Evolutionary conservation across 2,888 invertebrate genomes (phyloP).

Genomic region (Therioaphis trifolii): DNA sequence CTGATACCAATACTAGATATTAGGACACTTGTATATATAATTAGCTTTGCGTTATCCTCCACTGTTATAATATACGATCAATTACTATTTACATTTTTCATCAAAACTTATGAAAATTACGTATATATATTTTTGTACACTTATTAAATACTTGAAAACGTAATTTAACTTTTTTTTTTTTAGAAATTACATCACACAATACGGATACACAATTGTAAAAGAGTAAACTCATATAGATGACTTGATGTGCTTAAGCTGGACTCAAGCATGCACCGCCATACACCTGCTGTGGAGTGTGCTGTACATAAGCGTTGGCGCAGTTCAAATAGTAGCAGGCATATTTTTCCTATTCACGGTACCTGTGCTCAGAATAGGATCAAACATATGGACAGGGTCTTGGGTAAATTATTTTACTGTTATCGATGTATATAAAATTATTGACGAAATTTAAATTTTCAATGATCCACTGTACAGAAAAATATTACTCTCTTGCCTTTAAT

Average conservation of each 20-base stretch:
- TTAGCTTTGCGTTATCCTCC: too few species aligned
- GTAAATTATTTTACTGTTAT: slow-evolving; percentile 69
- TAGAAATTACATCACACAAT: slow-evolving; percentile 9
- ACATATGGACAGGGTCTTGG: slow-evolving; percentile 72
- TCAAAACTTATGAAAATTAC: too few species aligned
- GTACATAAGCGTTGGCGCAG: slow-evolving; percentile 71
- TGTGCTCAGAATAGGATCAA: slow-evolving; percentile 70
- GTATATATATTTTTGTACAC: too few species aligned
- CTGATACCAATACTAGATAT: too few species aligned
- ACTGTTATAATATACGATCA: background rate
- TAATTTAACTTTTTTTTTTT: background rate
- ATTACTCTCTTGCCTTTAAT: too few species aligned
- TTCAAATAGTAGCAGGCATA: slow-evolving; percentile 71
- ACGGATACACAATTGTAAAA: slow-evolving; percentile 43
- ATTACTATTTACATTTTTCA: background rate
- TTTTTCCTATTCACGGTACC: slow-evolving; percentile 72
- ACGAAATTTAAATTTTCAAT: too few species aligned
- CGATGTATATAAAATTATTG: background rate
- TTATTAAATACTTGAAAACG: background rate
- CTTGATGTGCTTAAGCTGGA: slow-evolving; percentile 66
- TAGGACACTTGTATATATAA: too few species aligned
- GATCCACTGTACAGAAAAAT: too few species aligned
- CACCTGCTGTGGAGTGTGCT: slow-evolving; percentile 71
- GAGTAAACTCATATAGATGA: slow-evolving; percentile 60
- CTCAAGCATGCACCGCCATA: slow-evolving; percentile 66